Evolutionary conservation across 1,140 invertebrate species (phyloP).

Genomic region (Scylla paramamosain): DNA sequence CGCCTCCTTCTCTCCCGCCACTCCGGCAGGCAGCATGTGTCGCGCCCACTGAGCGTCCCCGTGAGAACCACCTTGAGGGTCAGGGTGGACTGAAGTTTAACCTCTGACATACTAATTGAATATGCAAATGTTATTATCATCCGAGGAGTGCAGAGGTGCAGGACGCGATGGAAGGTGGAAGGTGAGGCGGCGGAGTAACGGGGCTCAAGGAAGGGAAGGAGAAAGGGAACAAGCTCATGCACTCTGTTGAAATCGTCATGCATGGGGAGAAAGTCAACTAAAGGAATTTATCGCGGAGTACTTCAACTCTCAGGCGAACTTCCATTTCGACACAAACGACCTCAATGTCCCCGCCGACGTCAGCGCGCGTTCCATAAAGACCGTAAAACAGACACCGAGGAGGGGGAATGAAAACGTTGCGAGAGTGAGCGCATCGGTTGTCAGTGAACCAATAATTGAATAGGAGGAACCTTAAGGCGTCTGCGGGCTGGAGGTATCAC

Average conservation of each 20-base stretch:
- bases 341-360: constrained; percentile 7
- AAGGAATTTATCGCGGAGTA: neutral
- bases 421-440: neutral
- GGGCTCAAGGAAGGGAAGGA: neutral
- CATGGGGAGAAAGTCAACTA: neutral
- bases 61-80: neutral
- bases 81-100: neutral
- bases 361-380: neutral
- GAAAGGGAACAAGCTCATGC: neutral
- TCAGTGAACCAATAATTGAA: neutral
- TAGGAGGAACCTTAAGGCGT: neutral
- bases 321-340: constrained; percentile 8
- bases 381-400: neutral
- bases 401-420: neutral
- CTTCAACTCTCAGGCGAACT: neutral
- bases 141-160: neutral
- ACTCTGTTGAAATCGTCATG: neutral
- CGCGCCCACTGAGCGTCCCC: neutral
- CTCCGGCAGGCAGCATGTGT: neutral
- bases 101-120: constrained; percentile 22
- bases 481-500: neutral
- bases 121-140: constrained; percentile 24
- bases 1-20: neutral
- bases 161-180: neutral
- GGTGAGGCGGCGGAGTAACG: neutral